Evolutionary conservation across 2,113 vertebrate species (phyloP), one percentile per base, ranked within the genome.

Genomic region (Gallinago jamesoni): DNA sequence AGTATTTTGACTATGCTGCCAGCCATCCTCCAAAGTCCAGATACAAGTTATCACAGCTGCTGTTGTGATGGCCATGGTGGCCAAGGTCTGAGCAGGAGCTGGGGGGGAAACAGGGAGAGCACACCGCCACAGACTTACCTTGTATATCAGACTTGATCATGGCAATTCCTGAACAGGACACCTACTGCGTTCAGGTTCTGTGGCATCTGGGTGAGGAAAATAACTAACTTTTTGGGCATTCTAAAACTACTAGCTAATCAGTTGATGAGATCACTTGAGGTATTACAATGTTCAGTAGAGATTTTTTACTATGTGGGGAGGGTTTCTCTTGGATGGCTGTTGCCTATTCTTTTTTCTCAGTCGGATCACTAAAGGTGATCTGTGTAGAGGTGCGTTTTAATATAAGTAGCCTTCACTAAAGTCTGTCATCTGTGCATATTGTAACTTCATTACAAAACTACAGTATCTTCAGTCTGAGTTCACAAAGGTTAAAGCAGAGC

Each of bases 361-460:
- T 25, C 62, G 86, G 35, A 52, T 79, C 27, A 48, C 45, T 84
- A 10, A 73, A 82, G 47, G 31, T 67, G 43, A 22, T 78, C 24
- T 66, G 12, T 41, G 16, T 24, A 33, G 68, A 18, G 22, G 8
- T 83, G 13, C 24, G 14, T 60, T 90, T 93, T 56, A 73, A 20
- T 23, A 7, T 17, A 53, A 62, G 39, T 31, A 93, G 7, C 28
- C 4, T 77, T 67, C 4, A 6, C 45, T 83, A n/a, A 55, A 67
- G 31, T 87, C 56, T 59, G 20, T 77, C 37, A 33, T 33, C 64
- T 1, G 0, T 39, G 30, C 0, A 0, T 60, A 14, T 82, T 85
- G 45, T 66, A 80, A 52, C 41, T 72, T 69, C 12, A 11, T 69
- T 39, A n/a, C 12, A 57, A 80, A 85, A 25, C 30, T 33, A 1